These are phyloP conservation scores for Sandelia bainsii DNA, from an alignment of 2,797 vertebrate genomes.

Conservation along the genomic window DNA sequence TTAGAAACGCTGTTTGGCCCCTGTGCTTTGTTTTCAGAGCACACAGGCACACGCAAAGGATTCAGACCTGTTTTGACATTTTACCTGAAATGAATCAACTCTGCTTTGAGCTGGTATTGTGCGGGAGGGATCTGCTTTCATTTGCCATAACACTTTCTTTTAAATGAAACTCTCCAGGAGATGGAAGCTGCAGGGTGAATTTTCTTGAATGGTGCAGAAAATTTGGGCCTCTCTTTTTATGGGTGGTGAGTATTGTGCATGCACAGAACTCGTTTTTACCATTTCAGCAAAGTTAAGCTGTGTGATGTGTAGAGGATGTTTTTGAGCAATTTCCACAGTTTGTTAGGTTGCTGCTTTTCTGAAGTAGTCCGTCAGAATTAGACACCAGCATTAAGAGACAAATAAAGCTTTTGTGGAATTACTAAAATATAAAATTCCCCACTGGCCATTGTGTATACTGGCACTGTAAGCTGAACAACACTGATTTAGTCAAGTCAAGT, in stretches of 20 bases:
- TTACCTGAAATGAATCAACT: conserved; percentile 60
- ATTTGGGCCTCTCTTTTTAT: background rate
- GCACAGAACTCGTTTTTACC: background rate
- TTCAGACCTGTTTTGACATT: conserved; percentile 63
- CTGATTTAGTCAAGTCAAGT: conserved; percentile 40
- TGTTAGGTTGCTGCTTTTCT: conserved; percentile 20
- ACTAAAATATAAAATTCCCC: conserved; percentile 55
- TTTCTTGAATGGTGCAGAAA: background rate
- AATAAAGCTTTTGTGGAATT: conserved; percentile 58
- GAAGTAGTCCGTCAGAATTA: conserved; percentile 35
- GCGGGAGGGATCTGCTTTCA: conserved; percentile 32
- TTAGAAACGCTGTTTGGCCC: conserved; percentile 66
- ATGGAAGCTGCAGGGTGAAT: conserved; percentile 13
- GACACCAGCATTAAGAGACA: conserved; percentile 55
- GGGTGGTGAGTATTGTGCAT: background rate
- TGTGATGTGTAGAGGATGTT: background rate
- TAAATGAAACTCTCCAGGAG: conserved; percentile 25
- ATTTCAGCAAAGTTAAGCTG: background rate
- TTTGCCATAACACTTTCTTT: conserved; percentile 21
- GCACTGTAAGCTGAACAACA: conserved; percentile 30
- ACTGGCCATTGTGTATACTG: conserved; percentile 12
- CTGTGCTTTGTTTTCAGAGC: conserved; percentile 65
- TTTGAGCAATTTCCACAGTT: background rate
- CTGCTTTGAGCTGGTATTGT: conserved; percentile 33
- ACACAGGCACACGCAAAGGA: conserved; percentile 39